These are phyloP conservation scores for Turritopsis rubra DNA, from an alignment of 30 jellyfish, hydroid and myxozoan genomes.

Conservation along the genomic window DNA sequence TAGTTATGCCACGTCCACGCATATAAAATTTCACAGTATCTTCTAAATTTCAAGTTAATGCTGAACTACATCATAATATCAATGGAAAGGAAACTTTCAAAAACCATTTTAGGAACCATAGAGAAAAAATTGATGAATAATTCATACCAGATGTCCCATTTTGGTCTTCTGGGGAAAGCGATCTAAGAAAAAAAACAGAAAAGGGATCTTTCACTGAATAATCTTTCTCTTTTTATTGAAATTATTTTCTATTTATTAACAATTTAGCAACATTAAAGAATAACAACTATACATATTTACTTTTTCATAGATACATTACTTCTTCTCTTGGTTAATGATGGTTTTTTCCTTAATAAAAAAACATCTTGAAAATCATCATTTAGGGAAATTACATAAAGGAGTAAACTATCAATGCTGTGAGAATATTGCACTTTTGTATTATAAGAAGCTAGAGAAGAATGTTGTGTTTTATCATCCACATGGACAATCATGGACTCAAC, in stretches of 20 bases:
- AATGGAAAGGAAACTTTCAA: too few relatives aligned
- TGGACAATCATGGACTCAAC: too few relatives aligned
- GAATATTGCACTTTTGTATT: not conserved
- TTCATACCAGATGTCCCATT: not conserved
- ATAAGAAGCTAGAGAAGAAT: too few relatives aligned
- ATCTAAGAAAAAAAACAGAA: not conserved
- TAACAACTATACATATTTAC: not conserved
- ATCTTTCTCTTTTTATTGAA: not conserved
- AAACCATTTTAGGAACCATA: not conserved
- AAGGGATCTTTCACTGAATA: not conserved
- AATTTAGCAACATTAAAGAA: not conserved
- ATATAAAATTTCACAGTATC: constrained; percentile 75
- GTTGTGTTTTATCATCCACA: too few relatives aligned
- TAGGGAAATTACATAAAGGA: too few relatives aligned
- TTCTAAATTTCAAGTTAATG: constrained; percentile 27
- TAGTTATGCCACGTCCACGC: constrained; percentile 71
- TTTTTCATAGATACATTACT: not conserved
- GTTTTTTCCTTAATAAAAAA: not conserved
- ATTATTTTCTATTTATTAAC: not conserved
- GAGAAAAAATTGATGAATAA: too few relatives aligned
- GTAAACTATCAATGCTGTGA: not conserved
- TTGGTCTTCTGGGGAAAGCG: not conserved
- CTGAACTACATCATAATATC: too few relatives aligned
- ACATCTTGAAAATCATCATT: not conserved
- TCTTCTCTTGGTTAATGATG: not conserved